phyloP scores from a whole-genome alignment of 2,113 vertebrate genomes.

The Trogon melanurus region DNA sequence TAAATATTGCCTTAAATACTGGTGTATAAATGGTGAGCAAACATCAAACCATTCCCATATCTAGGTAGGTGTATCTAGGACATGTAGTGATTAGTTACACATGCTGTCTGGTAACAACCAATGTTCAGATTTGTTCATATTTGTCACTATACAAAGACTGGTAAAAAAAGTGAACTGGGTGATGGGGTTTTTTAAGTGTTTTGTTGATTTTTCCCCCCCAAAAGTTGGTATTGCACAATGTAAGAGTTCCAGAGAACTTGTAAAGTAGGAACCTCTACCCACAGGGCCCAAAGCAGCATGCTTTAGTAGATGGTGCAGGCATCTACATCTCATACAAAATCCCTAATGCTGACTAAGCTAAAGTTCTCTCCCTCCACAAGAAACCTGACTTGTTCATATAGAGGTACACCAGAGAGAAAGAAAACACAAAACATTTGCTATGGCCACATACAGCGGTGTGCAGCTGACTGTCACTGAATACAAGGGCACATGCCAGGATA shows the following conservation, averaged over 20 bases:
- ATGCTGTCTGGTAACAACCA: not conserved
- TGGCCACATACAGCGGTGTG: not conserved
- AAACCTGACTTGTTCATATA: not conserved
- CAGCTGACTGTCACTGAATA: not conserved
- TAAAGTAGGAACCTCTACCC: not conserved
- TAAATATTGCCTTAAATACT: not conserved
- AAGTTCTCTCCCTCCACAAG: not conserved
- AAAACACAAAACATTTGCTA: not conserved
- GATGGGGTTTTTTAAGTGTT: not conserved
- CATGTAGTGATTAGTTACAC: not conserved
- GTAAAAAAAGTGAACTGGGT: not conserved
- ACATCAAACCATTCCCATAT: not conserved
- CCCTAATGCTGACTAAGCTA: not conserved
- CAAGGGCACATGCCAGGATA: not conserved
- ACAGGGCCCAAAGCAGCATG: not conserved
- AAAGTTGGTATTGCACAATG: not conserved
- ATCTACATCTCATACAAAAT: not conserved
- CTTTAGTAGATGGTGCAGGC: not conserved
- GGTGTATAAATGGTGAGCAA: not conserved
- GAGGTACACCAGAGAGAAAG: not conserved
- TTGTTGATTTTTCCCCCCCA: not conserved
- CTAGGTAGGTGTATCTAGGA: not conserved
- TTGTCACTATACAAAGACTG: not conserved
- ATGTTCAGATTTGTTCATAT: not conserved
- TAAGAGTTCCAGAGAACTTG: not conserved